These are phyloP conservation scores for Microhierax caerulescens DNA, from an alignment of 2,797 vertebrate genomes.

Conservation along the genomic window DNA sequence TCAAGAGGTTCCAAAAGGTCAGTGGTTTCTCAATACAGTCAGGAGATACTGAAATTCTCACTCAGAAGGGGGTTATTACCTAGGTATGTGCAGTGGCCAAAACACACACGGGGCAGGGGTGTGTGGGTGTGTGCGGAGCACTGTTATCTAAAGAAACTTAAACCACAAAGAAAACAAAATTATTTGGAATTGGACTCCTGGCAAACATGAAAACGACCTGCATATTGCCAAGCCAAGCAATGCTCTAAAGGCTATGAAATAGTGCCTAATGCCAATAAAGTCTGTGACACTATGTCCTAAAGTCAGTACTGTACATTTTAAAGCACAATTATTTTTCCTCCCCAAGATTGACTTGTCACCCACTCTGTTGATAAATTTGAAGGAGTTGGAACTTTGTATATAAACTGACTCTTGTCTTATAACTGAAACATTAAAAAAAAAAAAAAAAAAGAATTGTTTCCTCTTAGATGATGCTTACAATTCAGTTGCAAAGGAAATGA, in stretches of 20 bases:
- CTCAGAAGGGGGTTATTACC: not conserved
- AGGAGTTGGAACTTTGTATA: not conserved
- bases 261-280: not conserved
- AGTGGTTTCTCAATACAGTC: not conserved
- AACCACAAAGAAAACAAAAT: not conserved
- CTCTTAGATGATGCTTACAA: not conserved
- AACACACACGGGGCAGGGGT: not conserved
- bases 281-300: not conserved
- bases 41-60: not conserved
- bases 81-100: not conserved
- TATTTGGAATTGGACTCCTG: not conserved
- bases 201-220: not conserved
- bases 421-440: not conserved
- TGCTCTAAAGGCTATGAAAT: not conserved
- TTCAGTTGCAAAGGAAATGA: not conserved
- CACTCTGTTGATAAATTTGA: not conserved
- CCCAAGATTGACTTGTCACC: not conserved
- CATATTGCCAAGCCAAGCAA: not conserved
- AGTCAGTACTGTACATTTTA: not conserved
- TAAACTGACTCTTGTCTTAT: not conserved
- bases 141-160: not conserved
- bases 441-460: not conserved
- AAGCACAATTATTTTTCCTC: not conserved
- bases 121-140: not conserved
- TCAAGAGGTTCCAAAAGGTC: not conserved